Conservation (phyloP, 2,888 invertebrate genomes). For the Hemaris fuciformis region DNA sequence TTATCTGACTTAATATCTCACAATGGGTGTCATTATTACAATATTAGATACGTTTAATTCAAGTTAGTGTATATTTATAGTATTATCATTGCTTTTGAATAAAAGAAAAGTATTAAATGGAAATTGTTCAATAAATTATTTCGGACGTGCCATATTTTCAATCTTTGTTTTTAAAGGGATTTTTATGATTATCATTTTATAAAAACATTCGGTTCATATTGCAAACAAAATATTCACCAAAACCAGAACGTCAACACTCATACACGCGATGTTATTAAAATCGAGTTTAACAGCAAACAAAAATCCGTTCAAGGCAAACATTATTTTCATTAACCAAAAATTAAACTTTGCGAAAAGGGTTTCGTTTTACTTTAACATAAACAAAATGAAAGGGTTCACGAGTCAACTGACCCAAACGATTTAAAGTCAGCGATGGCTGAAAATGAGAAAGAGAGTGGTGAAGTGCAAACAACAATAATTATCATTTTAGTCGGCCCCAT, state of each 20-base stretch:
- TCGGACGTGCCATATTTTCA: too few relatives aligned
- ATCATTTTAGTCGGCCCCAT: constrained; percentile 24
- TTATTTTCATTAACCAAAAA: constrained; percentile 22
- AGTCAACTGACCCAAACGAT: constrained; percentile 24
- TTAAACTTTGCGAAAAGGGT: constrained; percentile 18
- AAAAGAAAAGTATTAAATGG: too few relatives aligned
- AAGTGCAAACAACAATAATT: constrained; percentile 21
- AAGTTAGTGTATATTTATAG: too few relatives aligned
- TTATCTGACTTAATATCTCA: too few relatives aligned
- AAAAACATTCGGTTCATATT: background rate
- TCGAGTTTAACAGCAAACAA: background rate
- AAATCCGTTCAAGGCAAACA: background rate
- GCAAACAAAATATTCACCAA: background rate
- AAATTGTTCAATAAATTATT: too few relatives aligned
- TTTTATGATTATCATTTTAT: too few relatives aligned
- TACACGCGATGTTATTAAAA: background rate
- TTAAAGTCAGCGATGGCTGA: constrained; percentile 18
- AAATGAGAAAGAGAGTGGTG: constrained; percentile 18
- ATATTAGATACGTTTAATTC: too few relatives aligned
- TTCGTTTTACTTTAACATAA: constrained; percentile 22
- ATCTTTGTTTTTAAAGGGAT: too few relatives aligned
- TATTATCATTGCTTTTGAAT: too few relatives aligned
- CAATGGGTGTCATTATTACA: too few relatives aligned
- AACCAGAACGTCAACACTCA: background rate
- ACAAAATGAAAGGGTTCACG: constrained; percentile 24